Evolutionary conservation across 2,888 invertebrate species (phyloP).

Genomic region (Archips crataeganus): DNA sequence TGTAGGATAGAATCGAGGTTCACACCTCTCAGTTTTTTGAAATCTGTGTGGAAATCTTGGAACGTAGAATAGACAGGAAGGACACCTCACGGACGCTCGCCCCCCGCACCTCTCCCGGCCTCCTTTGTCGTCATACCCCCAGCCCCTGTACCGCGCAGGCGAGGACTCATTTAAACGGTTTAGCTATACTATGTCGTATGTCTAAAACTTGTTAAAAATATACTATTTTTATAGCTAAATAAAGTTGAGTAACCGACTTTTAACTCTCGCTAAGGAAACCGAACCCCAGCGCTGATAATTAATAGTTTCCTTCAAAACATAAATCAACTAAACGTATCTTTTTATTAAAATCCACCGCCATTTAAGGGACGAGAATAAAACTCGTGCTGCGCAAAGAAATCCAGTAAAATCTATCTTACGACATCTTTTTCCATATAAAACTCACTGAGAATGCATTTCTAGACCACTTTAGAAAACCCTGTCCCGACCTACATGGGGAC

Average conservation of each 20-base stretch:
- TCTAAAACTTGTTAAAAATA: background rate
- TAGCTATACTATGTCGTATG: too few species aligned
- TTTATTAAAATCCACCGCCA: slow-evolving; percentile 29
- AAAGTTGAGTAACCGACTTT: slow-evolving; percentile 28
- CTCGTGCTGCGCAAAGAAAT: slow-evolving; percentile 37
- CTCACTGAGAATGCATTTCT: slow-evolving; percentile 62
- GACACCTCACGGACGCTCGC: too few species aligned
- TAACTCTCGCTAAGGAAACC: slow-evolving; percentile 28
- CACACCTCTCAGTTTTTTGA: too few species aligned
- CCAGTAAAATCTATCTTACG: slow-evolving; percentile 44
- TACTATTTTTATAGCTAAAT: background rate
- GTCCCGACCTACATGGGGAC: slow-evolving; percentile 68
- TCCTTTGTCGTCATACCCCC: too few species aligned
- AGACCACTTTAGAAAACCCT: slow-evolving; percentile 71
- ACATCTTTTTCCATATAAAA: slow-evolving; percentile 52
- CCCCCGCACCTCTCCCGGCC: too few species aligned
- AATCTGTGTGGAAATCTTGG: too few species aligned
- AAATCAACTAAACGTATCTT: slow-evolving; percentile 21
- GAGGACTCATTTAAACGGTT: too few species aligned
- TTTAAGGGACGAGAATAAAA: slow-evolving; percentile 35
- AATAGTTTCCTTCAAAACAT: slow-evolving; percentile 34
- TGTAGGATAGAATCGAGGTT: too few species aligned
- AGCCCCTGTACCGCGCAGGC: too few species aligned
- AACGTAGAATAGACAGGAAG: too few species aligned
- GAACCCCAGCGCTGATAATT: slow-evolving; percentile 23